Conservation (phyloP, 2,113 vertebrate species). For the Tetrao urogallus region DNA sequence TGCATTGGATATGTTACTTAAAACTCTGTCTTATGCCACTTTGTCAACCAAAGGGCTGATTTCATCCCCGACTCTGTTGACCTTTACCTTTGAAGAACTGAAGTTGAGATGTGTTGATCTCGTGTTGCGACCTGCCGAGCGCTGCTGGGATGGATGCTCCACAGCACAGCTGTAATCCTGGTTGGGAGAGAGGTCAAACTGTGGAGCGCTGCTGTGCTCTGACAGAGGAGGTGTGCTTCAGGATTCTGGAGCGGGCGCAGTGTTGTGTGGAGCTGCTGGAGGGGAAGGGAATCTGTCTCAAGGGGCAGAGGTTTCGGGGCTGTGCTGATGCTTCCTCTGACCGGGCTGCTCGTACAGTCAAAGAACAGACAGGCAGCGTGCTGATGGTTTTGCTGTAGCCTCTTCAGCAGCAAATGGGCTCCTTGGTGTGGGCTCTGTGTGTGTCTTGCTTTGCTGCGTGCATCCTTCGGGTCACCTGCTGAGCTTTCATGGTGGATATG, state of each 20-base stretch:
- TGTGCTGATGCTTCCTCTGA: not conserved
- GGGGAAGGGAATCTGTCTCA: not conserved
- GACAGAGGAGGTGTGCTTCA: fast-evolving
- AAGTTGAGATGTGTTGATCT: not conserved
- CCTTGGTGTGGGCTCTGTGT: not conserved
- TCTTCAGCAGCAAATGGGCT: not conserved
- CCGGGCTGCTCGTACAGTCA: not conserved
- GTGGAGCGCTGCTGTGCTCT: not conserved
- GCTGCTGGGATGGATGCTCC: not conserved
- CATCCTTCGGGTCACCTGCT: not conserved
- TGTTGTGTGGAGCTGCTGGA: not conserved
- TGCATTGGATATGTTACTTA: not conserved
- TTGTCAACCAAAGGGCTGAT: not conserved
- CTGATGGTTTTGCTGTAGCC: not conserved
- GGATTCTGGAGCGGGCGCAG: not conserved
- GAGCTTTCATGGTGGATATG: not conserved
- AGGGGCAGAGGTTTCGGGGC: not conserved
- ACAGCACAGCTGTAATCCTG: not conserved
- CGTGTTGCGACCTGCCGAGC: not conserved
- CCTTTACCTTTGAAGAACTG: not conserved
- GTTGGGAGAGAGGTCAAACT: fast-evolving
- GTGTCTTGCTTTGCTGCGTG: not conserved
- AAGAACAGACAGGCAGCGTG: not conserved
- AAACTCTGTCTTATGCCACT: not conserved
- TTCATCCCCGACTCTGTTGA: not conserved